These are phyloP conservation scores for Ariopsis seemanni DNA, from an alignment of 2,113 vertebrate genomes.

Conservation along the genomic window DNA sequence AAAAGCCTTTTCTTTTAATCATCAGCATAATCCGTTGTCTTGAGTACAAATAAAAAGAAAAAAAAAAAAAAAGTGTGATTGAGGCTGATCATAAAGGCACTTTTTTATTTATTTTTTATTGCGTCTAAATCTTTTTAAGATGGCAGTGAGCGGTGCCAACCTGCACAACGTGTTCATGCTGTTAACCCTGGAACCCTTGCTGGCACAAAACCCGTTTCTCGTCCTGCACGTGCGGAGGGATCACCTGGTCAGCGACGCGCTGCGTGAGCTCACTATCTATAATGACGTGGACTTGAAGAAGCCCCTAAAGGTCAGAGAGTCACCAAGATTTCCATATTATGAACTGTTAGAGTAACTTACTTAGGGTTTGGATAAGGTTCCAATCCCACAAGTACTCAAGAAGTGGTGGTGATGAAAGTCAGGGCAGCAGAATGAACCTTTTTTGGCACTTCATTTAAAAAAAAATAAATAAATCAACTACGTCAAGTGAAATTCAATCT, in stretches of 20 bases:
- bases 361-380: neutral
- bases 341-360: too few relatives aligned
- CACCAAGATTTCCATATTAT: neutral
- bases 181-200: slow-evolving; percentile 91
- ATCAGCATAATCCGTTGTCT: neutral
- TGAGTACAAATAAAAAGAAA: neutral
- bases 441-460: neutral
- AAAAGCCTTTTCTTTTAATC: neutral
- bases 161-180: slow-evolving; percentile 97
- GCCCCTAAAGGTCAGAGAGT: slow-evolving; percentile 86
- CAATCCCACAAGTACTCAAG: neutral
- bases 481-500: neutral
- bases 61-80: too few relatives aligned
- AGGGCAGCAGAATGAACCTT: neutral
- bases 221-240: slow-evolving; percentile 90
- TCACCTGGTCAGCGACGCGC: slow-evolving; percentile 90
- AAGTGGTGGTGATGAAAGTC: neutral
- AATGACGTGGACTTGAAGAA: slow-evolving; percentile 97
- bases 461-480: neutral
- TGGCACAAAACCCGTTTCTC: slow-evolving; percentile 91
- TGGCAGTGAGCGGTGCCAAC: slow-evolving; percentile 94
- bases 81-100: neutral
- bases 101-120: neutral
- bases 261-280: slow-evolving; percentile 92
- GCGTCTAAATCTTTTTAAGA: slow-evolving; percentile 66